phyloP scores from a whole-genome alignment of 2,797 vertebrate genomes.

The Pantherophis alleghaniensis region DNA sequence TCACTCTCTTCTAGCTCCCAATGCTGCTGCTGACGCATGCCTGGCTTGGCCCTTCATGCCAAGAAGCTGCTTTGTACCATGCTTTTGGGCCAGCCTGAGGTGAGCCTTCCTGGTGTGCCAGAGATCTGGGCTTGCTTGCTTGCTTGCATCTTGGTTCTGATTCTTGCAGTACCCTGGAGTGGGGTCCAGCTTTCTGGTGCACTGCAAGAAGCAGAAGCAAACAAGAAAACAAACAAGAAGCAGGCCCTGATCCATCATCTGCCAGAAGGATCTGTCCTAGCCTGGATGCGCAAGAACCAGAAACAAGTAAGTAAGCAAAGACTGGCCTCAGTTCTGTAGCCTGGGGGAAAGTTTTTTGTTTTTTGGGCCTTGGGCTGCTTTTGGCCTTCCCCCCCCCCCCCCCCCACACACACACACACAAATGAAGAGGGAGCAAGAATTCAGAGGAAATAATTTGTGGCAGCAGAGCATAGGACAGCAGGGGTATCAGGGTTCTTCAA shows the following conservation, averaged over 20 bases:
- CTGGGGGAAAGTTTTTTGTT: neutral
- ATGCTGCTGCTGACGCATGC: neutral
- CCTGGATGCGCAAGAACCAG: neutral
- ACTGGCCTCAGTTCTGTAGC: neutral
- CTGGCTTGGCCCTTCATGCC: neutral
- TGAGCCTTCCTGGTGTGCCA: neutral
- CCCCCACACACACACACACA: accelerated
- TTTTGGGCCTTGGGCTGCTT: neutral
- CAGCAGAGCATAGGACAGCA: too few relatives aligned
- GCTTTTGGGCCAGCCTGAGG: neutral
- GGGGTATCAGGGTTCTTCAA: too few relatives aligned
- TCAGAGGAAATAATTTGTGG: too few relatives aligned
- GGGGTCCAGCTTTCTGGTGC: neutral
- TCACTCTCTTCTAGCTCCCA: neutral
- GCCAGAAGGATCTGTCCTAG: neutral
- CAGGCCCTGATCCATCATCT: neutral
- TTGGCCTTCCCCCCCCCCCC: too few relatives aligned
- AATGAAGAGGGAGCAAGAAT: too few relatives aligned
- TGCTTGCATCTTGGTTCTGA: neutral
- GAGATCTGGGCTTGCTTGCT: neutral
- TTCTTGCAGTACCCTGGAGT: neutral
- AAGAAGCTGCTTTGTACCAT: neutral
- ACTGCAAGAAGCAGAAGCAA: neutral
- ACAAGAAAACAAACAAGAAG: neutral
- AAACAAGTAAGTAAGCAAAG: neutral